Percentiles rank a stretch among this genome's conserved stretches.
Conservation (phyloP, 2,113 vertebrate species). For the Lota lota region DNA sequence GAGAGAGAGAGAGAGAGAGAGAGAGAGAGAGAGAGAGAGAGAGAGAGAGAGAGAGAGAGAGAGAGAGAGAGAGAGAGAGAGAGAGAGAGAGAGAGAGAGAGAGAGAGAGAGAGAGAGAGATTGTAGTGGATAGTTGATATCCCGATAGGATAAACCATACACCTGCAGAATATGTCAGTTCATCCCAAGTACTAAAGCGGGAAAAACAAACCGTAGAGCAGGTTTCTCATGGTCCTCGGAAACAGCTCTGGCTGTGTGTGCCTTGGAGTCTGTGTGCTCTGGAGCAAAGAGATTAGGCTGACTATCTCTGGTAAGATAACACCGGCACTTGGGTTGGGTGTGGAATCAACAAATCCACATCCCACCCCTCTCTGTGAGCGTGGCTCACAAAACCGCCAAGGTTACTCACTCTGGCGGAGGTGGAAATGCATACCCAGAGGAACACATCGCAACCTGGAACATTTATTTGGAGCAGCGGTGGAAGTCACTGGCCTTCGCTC, state of each 20-base stretch:
- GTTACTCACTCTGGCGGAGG: not conserved
- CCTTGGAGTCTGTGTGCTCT: not conserved
- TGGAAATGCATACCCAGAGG: not conserved
- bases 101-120: too few relatives aligned
- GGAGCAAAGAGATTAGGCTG: constrained; percentile 1
- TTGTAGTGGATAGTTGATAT: too few relatives aligned
- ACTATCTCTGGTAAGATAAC: constrained; percentile 31
- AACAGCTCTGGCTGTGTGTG: not conserved
- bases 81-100: too few relatives aligned
- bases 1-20: too few relatives aligned
- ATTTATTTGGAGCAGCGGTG: not conserved
- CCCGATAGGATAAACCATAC: too few relatives aligned
- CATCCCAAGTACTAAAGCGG: too few relatives aligned
- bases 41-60: too few relatives aligned
- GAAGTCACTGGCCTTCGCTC: not conserved
- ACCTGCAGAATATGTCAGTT: too few relatives aligned
- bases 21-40: too few relatives aligned
- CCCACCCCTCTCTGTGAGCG: not conserved
- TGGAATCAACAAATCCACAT: constrained; percentile 24
- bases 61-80: too few relatives aligned
- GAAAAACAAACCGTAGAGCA: too few relatives aligned
- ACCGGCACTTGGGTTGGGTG: constrained; percentile 25
- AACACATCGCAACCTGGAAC: not conserved
- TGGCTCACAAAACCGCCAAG: constrained; percentile 17
- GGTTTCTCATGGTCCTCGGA: not conserved